A percentile compares a stretch with the other conserved stretches of the same genome.
phyloP scores from a whole-genome alignment of 1,140 invertebrate genomes.

The Heliconius congener region DNA sequence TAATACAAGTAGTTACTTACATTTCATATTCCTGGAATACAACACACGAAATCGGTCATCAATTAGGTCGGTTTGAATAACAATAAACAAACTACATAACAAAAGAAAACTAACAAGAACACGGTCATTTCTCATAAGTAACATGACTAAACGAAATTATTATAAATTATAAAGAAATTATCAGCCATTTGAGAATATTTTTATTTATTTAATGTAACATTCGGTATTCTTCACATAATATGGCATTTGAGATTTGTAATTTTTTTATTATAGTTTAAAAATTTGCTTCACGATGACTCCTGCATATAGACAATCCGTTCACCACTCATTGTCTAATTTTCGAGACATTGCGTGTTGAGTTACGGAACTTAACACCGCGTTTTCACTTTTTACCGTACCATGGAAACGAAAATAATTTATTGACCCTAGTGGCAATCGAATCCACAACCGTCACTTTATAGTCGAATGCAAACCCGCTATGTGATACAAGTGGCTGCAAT shows the following conservation, averaged over 20 bases:
- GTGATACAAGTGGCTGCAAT: no score
- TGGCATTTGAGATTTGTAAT: background rate
- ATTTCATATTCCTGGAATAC: slow-evolving; percentile 37
- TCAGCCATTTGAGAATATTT: background rate
- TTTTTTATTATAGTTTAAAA: background rate
- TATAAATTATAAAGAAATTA: background rate
- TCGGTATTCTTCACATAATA: background rate
- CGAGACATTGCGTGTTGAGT: no score
- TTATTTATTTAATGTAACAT: background rate
- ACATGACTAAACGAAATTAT: slow-evolving; percentile 1
- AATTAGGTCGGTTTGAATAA: slow-evolving; percentile 8
- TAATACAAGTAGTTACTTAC: slow-evolving; percentile 27
- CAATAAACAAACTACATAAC: background rate
- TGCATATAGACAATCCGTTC: no score
- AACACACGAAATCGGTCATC: slow-evolving; percentile 36
- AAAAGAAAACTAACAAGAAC: background rate
- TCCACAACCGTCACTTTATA: no score
- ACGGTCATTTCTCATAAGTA: background rate
- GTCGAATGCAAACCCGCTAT: no score
- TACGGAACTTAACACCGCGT: no score
- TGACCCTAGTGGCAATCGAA: no score
- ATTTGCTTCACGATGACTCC: background rate
- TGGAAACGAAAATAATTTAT: no score
- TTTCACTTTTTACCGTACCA: no score
- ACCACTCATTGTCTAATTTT: no score